phyloP scores from a whole-genome alignment of 53 echinoderm and acorn worm species.

The Arbacia lixula region DNA sequence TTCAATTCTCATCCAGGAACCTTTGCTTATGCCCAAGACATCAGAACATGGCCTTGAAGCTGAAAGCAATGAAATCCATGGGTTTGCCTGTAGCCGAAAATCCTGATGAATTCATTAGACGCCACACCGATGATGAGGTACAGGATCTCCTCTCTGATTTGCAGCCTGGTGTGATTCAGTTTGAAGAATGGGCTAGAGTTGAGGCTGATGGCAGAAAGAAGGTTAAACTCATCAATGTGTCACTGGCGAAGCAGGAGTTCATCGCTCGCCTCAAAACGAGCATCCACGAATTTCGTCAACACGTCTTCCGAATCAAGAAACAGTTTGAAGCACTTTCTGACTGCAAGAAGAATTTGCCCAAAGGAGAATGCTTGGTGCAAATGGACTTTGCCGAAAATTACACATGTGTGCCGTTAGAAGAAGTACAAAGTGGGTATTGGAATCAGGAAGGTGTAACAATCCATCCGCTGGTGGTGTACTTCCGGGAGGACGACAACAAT shows the following conservation, averaged over 20 bases:
- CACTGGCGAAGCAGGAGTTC: slow-evolving; percentile 49
- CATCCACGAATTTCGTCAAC: slow-evolving; percentile 38
- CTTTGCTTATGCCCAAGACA: slow-evolving; percentile 60
- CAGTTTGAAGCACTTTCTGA: slow-evolving; percentile 32
- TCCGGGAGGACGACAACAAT: not conserved
- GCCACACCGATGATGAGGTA: slow-evolving; percentile 31
- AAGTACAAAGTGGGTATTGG: slow-evolving; percentile 67
- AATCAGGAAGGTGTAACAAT: slow-evolving; percentile 8
- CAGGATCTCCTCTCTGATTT: slow-evolving; percentile 34
- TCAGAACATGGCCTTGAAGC: slow-evolving; percentile 60
- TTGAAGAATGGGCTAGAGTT: slow-evolving; percentile 62
- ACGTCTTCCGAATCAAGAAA: not conserved
- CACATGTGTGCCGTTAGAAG: slow-evolving; percentile 61
- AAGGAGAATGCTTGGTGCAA: slow-evolving; percentile 52
- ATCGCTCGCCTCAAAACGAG: slow-evolving; percentile 1
- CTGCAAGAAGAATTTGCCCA: slow-evolving; percentile 54
- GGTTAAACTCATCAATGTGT: slow-evolving; percentile 42
- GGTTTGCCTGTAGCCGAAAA: slow-evolving; percentile 17
- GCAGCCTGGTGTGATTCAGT: slow-evolving; percentile 44
- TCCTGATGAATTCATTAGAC: slow-evolving; percentile 58
- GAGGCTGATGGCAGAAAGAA: slow-evolving; percentile 62
- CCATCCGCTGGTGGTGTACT: slow-evolving; percentile 42
- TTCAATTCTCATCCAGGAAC: slow-evolving; percentile 51
- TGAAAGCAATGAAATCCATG: slow-evolving; percentile 59
- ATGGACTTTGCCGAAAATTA: slow-evolving; percentile 75